Evolutionary conservation across 2,113 vertebrate genomes (phyloP), one percentile per base, ranked within the genome.

Genomic region (Seriola aureovittata): DNA sequence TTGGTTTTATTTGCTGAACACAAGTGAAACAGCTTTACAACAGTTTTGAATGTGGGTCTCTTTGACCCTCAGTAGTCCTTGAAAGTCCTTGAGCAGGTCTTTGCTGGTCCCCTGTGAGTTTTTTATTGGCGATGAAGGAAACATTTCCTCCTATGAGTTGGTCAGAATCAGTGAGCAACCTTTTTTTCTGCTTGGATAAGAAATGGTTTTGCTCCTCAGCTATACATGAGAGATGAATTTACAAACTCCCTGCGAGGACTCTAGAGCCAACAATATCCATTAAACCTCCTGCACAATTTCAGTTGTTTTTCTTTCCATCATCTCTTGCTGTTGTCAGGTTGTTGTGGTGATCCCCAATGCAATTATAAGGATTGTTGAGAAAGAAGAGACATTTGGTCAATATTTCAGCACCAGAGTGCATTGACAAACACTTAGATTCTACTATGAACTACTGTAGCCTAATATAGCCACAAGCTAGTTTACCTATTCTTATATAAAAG

Each of bases 401-500:
- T 87, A 80, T 91, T 94, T 91, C 92, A 92, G 93, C 92, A 91
- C 86, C 91, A 92, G 93, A 92, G 73, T n/a, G 82, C 81, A 86
- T 71, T 58, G 69, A 81, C 68, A 71, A 90, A 90, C 85, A 92
- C 88, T 91, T 88, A 92, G 91, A 90, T 85, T 89, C 87, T 92
- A 91, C 89, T 93, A 88, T 91, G 86, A 93, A 87, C 89, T 91
- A 91, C 86, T 82, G 92, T 94, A 94, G 93, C 90, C 90, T 86
- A 90, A 75, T 90, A 93, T 93, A 93, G 93, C 91, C 94, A 93
- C 85, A 91, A 91, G 91, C 91, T 93, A 94, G 91, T 93, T 87
- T 86, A 91, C 89, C 82, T 92, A 86, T 93, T 92, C 91, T 91
- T 94, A 89, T 93, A 90, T 94, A 90, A 94, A 95, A 95, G 93